Evolutionary conservation across 1,140 invertebrate genomes (phyloP), one percentile per base, ranked within the genome.

Genomic region (Chymomyza costata): DNA sequence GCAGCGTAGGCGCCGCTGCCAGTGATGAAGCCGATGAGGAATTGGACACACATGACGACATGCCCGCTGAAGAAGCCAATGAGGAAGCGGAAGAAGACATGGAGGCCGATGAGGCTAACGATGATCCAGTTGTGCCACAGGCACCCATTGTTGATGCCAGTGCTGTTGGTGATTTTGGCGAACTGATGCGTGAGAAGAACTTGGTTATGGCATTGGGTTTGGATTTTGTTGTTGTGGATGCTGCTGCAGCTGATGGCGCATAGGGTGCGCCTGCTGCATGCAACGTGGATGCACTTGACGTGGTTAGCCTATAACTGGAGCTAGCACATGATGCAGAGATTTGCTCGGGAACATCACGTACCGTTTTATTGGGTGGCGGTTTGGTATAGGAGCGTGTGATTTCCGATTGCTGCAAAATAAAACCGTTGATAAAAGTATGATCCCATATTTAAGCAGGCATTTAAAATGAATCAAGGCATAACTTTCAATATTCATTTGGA

Each of bases 371-470:
- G 38, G 84, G 84, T 54, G 84, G 84, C 51, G 84, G 82, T 50
- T 85, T 83, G 1, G 84, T 86, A 41, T 86, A 86, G 51, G 80
- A 84, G 50, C 84, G 82, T 21, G 81, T 85, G 52, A 85, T 70
- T 66, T 86, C 84, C 53, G 84, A 82, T 73, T 85, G 81, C 83
- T 85, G 13, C 0, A 3, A 15, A 6, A 1, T 6, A 10, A 2
- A 13, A n/a, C n/a, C n/a, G n/a, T n/a, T n/a, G n/a, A n/a, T n/a
- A n/a, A n/a, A n/a, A n/a, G n/a, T n/a, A n/a, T n/a, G n/a, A n/a
- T n/a, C n/a, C n/a, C n/a, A n/a, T n/a, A n/a, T n/a, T n/a, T n/a
- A n/a, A n/a, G n/a, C n/a, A n/a, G n/a, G n/a, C n/a, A n/a, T n/a
- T n/a, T n/a, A n/a, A n/a, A n/a, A n/a, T n/a, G n/a, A n/a, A n/a